These are phyloP conservation scores for Melanotaenia trifasciata DNA, from an alignment of 2,797 vertebrate species.

Conservation along the genomic window DNA sequence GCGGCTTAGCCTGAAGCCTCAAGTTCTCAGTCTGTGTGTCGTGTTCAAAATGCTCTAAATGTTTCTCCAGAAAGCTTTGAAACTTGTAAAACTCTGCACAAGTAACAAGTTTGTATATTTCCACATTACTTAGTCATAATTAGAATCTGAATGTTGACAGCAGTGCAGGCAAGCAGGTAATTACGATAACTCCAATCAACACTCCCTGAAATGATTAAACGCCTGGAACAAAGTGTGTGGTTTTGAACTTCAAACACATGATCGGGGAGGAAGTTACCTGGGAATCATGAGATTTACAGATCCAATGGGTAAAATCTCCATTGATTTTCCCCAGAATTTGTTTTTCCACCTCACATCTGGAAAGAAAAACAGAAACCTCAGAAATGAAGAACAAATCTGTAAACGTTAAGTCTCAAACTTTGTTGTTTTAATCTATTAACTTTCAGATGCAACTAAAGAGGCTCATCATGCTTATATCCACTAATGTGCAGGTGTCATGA, in stretches of 20 bases:
- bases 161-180: neutral
- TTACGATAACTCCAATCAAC: neutral
- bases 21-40: neutral
- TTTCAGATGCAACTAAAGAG: constrained; percentile 21
- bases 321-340: constrained; percentile 99
- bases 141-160: constrained; percentile 1
- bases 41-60: neutral
- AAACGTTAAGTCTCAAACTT: neutral
- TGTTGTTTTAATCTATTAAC: neutral
- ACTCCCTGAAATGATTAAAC: neutral
- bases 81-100: neutral
- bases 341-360: constrained; percentile 99
- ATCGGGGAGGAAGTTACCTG: constrained; percentile 83
- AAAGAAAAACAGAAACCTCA: constrained; percentile 31
- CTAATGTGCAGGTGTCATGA: constrained; percentile 19
- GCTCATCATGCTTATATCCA: constrained; percentile 15
- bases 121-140: neutral
- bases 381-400: neutral
- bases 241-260: neutral
- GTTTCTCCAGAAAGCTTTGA: neutral
- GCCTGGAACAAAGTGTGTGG: neutral
- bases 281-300: constrained; percentile 93
- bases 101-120: neutral
- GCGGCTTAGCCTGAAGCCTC: neutral
- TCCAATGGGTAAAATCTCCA: constrained; percentile 98